These are phyloP conservation scores for Sebastes itinus DNA, from an alignment of 2,797 vertebrate genomes.

Conservation along the genomic window DNA sequence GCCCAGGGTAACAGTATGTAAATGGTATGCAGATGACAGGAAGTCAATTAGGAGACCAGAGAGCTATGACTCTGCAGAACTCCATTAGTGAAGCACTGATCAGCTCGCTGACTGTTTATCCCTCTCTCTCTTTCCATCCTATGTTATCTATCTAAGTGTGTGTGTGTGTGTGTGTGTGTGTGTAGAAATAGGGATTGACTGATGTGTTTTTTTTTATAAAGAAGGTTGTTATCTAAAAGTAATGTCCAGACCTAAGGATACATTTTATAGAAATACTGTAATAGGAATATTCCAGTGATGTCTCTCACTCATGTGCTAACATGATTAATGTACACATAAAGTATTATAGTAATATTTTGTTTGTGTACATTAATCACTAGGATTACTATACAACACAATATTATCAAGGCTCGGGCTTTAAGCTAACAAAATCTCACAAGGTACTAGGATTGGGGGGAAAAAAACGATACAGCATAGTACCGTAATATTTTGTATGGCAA, in stretches of 20 bases:
- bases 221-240: background rate
- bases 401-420: background rate
- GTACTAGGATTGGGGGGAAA: too few species aligned
- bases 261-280: background rate
- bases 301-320: background rate
- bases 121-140: background rate
- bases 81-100: slow-evolving; percentile 67
- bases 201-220: background rate
- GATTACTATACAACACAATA: background rate
- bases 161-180: background rate
- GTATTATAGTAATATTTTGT: background rate
- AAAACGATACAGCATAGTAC: too few species aligned
- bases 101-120: slow-evolving; percentile 31
- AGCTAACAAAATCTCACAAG: background rate
- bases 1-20: slow-evolving; percentile 67
- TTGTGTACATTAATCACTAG: background rate
- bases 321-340: background rate
- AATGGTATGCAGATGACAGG: slow-evolving; percentile 76
- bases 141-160: background rate
- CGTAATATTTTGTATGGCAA: too few species aligned
- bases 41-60: slow-evolving; percentile 72
- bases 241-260: background rate
- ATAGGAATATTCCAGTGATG: background rate
- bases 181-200: background rate
- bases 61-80: slow-evolving; percentile 66